Conservation (phyloP, 2,888 invertebrate species). For the Trimorus sp. region DNA sequence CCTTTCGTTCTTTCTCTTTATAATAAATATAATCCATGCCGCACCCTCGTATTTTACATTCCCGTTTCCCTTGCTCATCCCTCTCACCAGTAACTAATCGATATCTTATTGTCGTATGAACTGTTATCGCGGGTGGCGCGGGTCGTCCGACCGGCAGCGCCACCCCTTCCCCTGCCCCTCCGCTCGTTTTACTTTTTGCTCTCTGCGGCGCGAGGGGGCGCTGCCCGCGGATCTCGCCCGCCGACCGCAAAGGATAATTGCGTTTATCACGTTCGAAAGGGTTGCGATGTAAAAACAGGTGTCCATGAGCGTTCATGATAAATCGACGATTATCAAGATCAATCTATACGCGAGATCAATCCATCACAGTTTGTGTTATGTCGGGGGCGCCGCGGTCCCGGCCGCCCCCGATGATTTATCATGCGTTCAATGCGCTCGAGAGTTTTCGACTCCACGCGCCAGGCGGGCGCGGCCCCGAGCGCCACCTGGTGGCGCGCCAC, state of each 20-base stretch:
- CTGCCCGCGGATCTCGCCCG: constrained; percentile 12
- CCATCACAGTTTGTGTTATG: constrained; percentile 54
- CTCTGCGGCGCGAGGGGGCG: not conserved
- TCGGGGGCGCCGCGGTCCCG: constrained; percentile 13
- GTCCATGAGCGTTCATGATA: constrained; percentile 64
- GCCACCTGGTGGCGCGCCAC: constrained; percentile 22
- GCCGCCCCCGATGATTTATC: constrained; percentile 46
- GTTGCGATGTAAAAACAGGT: constrained; percentile 62
- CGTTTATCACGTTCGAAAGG: constrained; percentile 65
- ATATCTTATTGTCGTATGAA: constrained; percentile 82
- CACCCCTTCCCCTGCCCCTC: not conserved
- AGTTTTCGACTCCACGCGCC: constrained; percentile 2
- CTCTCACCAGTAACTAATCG: constrained; percentile 78
- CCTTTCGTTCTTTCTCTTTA: constrained; percentile 57
- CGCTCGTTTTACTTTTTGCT: not conserved
- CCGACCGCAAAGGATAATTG: constrained; percentile 51
- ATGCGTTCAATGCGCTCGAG: constrained; percentile 41
- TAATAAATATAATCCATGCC: constrained; percentile 80
- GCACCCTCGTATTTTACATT: constrained; percentile 81
- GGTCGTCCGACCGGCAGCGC: constrained; percentile 53
- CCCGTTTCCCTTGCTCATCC: constrained; percentile 58
- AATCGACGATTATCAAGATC: constrained; percentile 61
- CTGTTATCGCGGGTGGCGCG: constrained; percentile 73
- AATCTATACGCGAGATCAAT: constrained; percentile 51
- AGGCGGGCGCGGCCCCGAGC: constrained; percentile 12